A percentile compares a stretch with the other conserved stretches of the same genome.
Evolutionary conservation across 2,797 vertebrate genomes (phyloP).

Genomic region (Lagothrix lagotricha): DNA sequence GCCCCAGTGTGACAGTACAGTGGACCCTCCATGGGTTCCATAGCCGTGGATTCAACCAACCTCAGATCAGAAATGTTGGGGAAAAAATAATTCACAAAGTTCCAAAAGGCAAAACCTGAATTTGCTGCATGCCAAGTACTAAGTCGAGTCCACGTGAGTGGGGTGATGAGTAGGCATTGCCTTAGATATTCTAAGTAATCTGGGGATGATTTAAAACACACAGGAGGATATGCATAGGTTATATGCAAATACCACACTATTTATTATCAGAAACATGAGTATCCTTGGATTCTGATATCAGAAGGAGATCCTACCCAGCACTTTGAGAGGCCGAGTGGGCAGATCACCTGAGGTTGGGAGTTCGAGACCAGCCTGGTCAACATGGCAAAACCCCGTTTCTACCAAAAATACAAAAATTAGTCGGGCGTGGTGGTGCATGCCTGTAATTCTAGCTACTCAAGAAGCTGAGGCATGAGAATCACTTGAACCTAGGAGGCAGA

Average conservation of each 20-base stretch:
- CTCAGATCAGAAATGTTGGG: neutral
- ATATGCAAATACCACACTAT: neutral
- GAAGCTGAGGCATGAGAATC: no score
- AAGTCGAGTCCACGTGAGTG: neutral
- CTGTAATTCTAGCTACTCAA: neutral
- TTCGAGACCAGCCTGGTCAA: neutral
- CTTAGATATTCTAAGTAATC: neutral
- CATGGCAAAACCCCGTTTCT: neutral
- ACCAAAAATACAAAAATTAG: neutral
- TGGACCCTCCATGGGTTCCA: neutral
- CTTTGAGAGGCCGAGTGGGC: neutral
- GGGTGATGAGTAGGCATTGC: neutral
- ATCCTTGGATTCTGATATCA: neutral
- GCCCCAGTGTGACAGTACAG: neutral
- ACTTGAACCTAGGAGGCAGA: neutral
- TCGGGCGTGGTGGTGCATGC: neutral
- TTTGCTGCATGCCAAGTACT: neutral
- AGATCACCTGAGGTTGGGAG: neutral
- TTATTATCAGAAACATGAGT: neutral
- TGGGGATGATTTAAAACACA: neutral
- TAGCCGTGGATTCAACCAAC: neutral
- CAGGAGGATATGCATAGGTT: neutral
- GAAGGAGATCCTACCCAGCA: neutral
- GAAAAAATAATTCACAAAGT: neutral
- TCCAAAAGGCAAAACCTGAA: neutral